Base-by-base conservation (phyloP, 2,797 vertebrate genomes). In the Alfaro cultratus region DNA sequence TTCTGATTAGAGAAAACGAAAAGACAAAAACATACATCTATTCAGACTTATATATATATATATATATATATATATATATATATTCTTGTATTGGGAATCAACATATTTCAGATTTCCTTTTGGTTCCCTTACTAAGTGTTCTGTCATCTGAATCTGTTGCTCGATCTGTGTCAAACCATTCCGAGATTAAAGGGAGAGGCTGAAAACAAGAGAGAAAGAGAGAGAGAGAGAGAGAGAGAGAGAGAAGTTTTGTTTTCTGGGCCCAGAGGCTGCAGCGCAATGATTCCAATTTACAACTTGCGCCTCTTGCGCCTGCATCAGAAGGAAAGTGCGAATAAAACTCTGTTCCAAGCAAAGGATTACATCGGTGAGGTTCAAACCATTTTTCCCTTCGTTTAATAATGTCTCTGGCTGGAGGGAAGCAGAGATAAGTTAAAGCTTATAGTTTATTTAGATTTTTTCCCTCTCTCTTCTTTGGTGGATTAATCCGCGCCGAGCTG, bases 391-490 rank as follows among this genome's bases (percentile, higher is more conserved):
- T 36, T 16, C 84, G 91, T 93, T 87, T 91, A 89, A 91, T 90
- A 81, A 86, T 90, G 83, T 89, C 53, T 89, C 86, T 89, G 87
- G 91, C 91, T 90, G 64, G 77, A 88, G 87, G 92, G 88, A 86
- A 88, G 89, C 76, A 72, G 77, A 87, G 90, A 91, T 93, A 91
- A 90, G 64, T 86, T 93, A 88, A 90, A 92, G 90, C 90, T 86
- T 76, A 84, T 93, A 87, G 92, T 92, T 93, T 87, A 87, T 90
- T 92, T 93, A 85, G 64, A 68, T 26, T 68, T 68, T 34, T 62
- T 34, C 4, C 1, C 13, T 15, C 57, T 34, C 49, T 23, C 49
- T 53, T 49, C 49, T 73, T 81, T 92, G 73, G 84, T 91, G 90
- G 90, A 93, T 94, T 93, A 93, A 92, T 93, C 91, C 21, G 36